A percentile compares a stretch with the other conserved stretches of the same genome.
Evolutionary conservation across 2,888 invertebrate species (phyloP).

Genomic region (Megamerina dolium): DNA sequence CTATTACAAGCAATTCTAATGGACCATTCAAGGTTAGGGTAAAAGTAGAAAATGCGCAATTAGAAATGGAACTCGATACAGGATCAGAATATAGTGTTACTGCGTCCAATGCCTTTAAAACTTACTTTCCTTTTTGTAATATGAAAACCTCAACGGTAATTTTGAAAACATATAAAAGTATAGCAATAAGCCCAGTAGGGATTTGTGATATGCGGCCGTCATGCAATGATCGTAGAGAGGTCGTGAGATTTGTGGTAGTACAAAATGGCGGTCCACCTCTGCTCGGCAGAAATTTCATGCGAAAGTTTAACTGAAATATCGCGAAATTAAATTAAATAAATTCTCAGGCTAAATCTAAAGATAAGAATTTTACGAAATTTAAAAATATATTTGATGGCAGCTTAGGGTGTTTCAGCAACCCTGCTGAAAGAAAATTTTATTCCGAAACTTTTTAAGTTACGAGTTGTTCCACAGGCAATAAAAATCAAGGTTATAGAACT

Average conservation of each 20-base stretch:
- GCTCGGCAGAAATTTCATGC: slow-evolving; percentile 15
- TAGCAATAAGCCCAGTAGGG: slow-evolving; percentile 8
- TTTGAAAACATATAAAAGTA: slow-evolving; percentile 13
- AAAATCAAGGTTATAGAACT: too few relatives aligned
- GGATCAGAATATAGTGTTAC: too few relatives aligned
- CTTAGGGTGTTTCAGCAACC: slow-evolving; percentile 13
- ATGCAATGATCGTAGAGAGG: slow-evolving; percentile 7
- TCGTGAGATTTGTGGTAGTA: slow-evolving; percentile 12
- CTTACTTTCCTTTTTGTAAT: neutral
- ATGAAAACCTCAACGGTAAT: slow-evolving; percentile 3
- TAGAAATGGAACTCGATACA: too few relatives aligned
- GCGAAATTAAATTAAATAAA: slow-evolving; percentile 13
- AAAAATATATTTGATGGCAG: slow-evolving; percentile 7
- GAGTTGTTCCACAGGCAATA: too few relatives aligned
- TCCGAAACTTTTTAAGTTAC: too few relatives aligned
- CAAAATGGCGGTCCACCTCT: slow-evolving; percentile 18
- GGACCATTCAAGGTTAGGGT: slow-evolving; percentile 1
- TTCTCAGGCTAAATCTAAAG: slow-evolving; percentile 2
- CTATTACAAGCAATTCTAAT: neutral
- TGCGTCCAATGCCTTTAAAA: slow-evolving; percentile 1
- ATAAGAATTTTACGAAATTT: slow-evolving; percentile 6
- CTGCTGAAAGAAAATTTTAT: too few relatives aligned
- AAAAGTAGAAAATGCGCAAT: slow-evolving; percentile 1
- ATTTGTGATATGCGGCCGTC: slow-evolving; percentile 9
- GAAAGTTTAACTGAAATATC: slow-evolving; percentile 10